Base-by-base conservation (phyloP, 2,888 invertebrate species). In the Parasteatoda lunata region DNA sequence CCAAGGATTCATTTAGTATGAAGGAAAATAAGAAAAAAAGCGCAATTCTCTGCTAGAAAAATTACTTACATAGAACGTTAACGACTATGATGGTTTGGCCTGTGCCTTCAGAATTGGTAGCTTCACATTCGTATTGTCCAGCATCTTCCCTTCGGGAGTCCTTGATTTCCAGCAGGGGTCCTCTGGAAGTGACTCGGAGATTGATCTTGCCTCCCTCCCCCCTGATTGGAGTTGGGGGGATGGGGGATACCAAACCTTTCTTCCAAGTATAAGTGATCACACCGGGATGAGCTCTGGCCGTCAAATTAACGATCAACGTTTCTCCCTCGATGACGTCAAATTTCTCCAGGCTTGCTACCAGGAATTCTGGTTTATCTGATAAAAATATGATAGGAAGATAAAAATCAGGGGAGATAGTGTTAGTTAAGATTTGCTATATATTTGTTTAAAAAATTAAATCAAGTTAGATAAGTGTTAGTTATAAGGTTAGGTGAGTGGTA, bases 211-310 rank as follows among this genome's bases (percentile, higher is more conserved):
- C 65, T 45, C 65, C 72, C 8, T 45, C 75, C 11, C 72, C 76
- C 9, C 66, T 59, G 11, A 47, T 6, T 5, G 73, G 48, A 64
- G 78, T 51, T 11, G 77, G 64, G 89, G 91, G 49, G 48, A 82
- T 88, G 52, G 81, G 81, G 13, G 77, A 48, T 96, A 91, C 97
- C 97, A 89, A 9, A 4, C 75, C 73, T 72, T 89, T 85, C n/a
- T 95, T 95, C 97, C 98, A 97, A 0, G 95, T 95, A 92, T 97
- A 98, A 0, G 94, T 94, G 90, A 97, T 95, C 89, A 94, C 94
- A 70, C 94, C 92, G 3, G 98, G 98, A 93, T 98, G 98, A 3
- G 95, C 97, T 77, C 94, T 94, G 5, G 97, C 97, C 90, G 95
- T 94, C 75, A 97, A 93, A 73, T 95, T 94, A 73, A 98, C 94